A percentile compares a stretch with the other conserved stretches of the same genome.
Conservation (phyloP, 2,113 vertebrate genomes). For the Sylvietta virens region DNA sequence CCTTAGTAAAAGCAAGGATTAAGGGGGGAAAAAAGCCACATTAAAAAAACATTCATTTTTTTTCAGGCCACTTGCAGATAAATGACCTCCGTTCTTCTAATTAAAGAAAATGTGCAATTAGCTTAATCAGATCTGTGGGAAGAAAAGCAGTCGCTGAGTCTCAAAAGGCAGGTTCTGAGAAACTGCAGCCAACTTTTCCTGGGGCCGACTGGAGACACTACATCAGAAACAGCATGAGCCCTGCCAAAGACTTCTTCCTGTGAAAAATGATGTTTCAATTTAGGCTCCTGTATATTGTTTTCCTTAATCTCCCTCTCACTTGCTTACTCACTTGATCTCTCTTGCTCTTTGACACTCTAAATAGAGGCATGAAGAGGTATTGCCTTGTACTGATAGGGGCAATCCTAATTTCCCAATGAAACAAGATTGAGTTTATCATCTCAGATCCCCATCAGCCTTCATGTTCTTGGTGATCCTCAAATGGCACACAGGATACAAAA, state of each 20-base stretch:
- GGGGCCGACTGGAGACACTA: constrained; percentile 6
- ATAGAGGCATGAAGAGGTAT: neutral
- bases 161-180: constrained; percentile 66
- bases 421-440: neutral
- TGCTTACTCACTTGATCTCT: constrained; percentile 23
- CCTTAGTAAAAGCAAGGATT: constrained; percentile 29
- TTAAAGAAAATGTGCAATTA: constrained; percentile 62
- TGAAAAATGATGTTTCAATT: constrained; percentile 60
- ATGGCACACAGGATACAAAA: neutral
- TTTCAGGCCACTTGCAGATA: constrained; percentile 20
- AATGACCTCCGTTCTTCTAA: constrained; percentile 38
- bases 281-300: constrained; percentile 44
- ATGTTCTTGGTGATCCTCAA: neutral
- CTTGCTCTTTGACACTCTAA: constrained; percentile 15
- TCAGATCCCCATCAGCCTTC: neutral
- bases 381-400: neutral
- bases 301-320: constrained; percentile 30
- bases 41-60: neutral
- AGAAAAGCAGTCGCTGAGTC: constrained; percentile 40
- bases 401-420: constrained; percentile 9
- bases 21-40: neutral
- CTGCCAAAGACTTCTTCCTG: constrained; percentile 26
- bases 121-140: constrained; percentile 60
- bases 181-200: constrained; percentile 55
- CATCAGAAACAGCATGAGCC: constrained; percentile 23